Base-by-base conservation (phyloP, 2,113 vertebrate genomes). In the Thryonomys swinderianus region DNA sequence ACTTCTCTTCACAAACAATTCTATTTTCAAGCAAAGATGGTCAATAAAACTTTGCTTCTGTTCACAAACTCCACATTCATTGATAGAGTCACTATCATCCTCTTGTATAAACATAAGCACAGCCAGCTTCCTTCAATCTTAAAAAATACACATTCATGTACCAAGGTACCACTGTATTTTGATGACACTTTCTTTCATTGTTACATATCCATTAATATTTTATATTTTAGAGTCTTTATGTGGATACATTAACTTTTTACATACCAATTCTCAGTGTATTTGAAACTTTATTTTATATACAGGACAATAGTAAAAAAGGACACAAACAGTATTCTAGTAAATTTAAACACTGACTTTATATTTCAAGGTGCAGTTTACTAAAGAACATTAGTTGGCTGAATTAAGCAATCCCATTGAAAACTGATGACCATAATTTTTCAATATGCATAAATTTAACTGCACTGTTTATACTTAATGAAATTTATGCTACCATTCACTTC, bases 371-470 rank as follows among this genome's bases (percentile, higher is more conserved):
- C 53, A 88, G 18, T 66, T 88, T 71, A 45, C 78, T 84, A 88
- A 40, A 69, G 59, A 71, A 0, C 7, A 95, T 71, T 85, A 88
- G 30, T 88, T 79, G 27, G 87, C 53, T 88, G 92, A 91, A 95
- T 94, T 95, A 86, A 89, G 18, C 32, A 93, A 83, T 59, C 12
- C 32, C 53, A 79, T 64, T 81, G 81, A 92, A 84, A 93, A 69
- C 3, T 71, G 13, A 27, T 45, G 30, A 84, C 53, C 14, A 55
- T 48, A 37, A 78, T 69, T 93, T 94, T 76, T 92, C 59, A 82
- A 53, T 76, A 61, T 67, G n/a, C 71, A 95, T 67, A 85, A 88
- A 67, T 81, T 59, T 74, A 88, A 91, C 76, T 88, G 42, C 8
- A 57, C 8, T 86, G 5, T 90, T 88, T 21, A 59, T 88, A 59